phyloP scores from a whole-genome alignment of 2,888 invertebrate genomes.

The Chironomus riparius region DNA sequence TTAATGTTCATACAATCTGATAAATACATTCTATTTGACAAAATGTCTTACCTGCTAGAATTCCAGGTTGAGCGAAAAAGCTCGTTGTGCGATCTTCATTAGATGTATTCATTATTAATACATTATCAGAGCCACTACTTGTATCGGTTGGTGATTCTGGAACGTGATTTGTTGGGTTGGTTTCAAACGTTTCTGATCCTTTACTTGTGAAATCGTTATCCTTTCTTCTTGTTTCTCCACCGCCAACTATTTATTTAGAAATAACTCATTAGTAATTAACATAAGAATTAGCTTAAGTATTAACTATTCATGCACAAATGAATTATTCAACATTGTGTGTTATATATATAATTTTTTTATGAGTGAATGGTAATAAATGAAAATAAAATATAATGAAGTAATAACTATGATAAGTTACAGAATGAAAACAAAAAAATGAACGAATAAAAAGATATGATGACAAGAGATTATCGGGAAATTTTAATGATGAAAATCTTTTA shows the following conservation, averaged over 20 bases:
- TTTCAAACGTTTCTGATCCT: not conserved
- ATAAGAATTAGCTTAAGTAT: too few relatives aligned
- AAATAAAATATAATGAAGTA: too few relatives aligned
- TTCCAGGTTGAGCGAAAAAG: constrained; percentile 91
- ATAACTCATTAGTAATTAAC: not conserved
- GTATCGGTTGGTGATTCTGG: not conserved
- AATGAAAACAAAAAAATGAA: too few relatives aligned
- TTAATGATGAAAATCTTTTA: too few relatives aligned
- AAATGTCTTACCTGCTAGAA: constrained; percentile 63
- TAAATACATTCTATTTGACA: not conserved
- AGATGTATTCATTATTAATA: constrained; percentile 73
- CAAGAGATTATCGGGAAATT: too few relatives aligned
- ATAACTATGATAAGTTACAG: too few relatives aligned
- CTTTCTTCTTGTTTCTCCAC: not conserved
- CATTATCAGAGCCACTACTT: constrained; percentile 44
- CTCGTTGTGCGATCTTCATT: constrained; percentile 77
- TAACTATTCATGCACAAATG: too few relatives aligned
- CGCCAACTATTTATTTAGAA: not conserved
- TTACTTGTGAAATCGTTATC: not conserved
- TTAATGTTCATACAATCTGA: not conserved
- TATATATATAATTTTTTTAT: too few relatives aligned
- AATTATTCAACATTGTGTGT: too few relatives aligned
- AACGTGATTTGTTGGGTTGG: not conserved
- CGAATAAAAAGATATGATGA: too few relatives aligned
- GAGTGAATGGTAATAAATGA: too few relatives aligned